phyloP scores from a whole-genome alignment of 2,888 invertebrate species.

The Caenorhabditis auriculariae region DNA sequence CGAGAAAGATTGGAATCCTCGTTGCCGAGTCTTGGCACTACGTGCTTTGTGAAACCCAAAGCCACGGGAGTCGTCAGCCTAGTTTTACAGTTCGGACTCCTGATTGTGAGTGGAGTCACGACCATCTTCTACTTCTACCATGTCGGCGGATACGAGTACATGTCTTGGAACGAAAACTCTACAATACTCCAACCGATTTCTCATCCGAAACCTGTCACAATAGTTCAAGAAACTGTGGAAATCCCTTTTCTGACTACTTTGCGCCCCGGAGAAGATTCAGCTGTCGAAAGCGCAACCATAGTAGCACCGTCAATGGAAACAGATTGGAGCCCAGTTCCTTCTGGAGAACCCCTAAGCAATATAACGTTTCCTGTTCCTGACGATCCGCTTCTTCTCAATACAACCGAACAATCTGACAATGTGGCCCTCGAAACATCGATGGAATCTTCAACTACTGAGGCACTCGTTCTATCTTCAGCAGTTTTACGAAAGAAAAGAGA shows the following conservation, averaged over 20 bases:
- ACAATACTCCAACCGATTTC: conserved; percentile 42
- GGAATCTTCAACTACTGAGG: no score
- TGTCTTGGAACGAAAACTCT: conserved; percentile 43
- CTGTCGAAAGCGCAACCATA: no score
- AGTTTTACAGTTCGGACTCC: conserved; percentile 36
- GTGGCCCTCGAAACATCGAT: not conserved
- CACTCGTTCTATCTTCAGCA: no score
- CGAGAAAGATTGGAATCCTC: no score
- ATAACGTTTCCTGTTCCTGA: not conserved
- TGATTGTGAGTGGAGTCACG: conserved; percentile 30
- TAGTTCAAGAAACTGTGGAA: not conserved
- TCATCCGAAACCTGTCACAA: not conserved
- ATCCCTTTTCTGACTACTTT: no score
- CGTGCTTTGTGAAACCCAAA: conserved; percentile 35
- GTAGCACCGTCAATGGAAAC: no score
- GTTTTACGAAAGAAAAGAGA: not conserved
- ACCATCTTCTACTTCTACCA: conserved; percentile 47
- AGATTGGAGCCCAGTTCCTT: no score
- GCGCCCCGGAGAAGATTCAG: no score
- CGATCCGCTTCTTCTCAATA: not conserved
- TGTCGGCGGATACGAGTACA: conserved; percentile 48
- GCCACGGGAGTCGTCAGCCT: conserved; percentile 36
- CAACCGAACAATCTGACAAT: not conserved
- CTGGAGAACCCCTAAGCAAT: not conserved
- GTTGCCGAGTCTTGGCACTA: conserved; percentile 10